Percentiles rank a stretch among this genome's conserved stretches.
Conservation (phyloP, 2,888 invertebrate species). For the Tricholauxania praeusta region DNA sequence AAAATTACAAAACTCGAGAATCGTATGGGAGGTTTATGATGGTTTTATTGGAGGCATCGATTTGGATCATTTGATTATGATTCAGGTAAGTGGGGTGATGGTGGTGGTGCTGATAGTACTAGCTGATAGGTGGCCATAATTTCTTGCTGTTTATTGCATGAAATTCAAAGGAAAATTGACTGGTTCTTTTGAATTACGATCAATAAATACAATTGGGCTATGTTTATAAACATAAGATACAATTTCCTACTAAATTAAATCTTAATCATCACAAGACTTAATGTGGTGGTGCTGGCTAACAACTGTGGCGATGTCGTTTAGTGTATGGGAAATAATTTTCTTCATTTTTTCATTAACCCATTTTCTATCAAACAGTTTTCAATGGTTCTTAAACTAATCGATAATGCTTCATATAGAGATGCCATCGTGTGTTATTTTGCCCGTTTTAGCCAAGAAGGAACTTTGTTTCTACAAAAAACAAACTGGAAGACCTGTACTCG, state of each 20-base stretch:
- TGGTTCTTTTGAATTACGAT: constrained; percentile 37
- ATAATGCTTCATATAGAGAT: too few relatives aligned
- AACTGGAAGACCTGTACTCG: too few relatives aligned
- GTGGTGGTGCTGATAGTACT: too few relatives aligned
- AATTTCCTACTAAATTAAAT: constrained; percentile 35
- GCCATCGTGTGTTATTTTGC: too few relatives aligned
- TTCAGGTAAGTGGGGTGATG: too few relatives aligned
- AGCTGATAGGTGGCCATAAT: not conserved
- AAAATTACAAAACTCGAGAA: constrained; percentile 23
- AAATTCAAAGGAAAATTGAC: constrained; percentile 33
- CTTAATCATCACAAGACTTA: not conserved
- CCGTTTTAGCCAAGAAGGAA: too few relatives aligned
- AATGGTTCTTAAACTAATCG: too few relatives aligned
- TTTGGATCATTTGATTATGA: too few relatives aligned
- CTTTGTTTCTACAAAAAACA: too few relatives aligned
- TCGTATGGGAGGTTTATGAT: not conserved
- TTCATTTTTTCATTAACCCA: not conserved
- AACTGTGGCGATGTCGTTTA: not conserved
- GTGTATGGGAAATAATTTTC: not conserved
- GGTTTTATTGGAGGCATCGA: too few relatives aligned
- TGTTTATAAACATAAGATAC: constrained; percentile 38
- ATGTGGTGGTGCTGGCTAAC: constrained; percentile 1
- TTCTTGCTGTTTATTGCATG: constrained; percentile 1
- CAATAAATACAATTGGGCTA: constrained; percentile 22
- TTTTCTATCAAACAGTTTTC: too few relatives aligned